Base-by-base conservation (phyloP, 1,140 invertebrate genomes). In the Prorops nasuta region DNA sequence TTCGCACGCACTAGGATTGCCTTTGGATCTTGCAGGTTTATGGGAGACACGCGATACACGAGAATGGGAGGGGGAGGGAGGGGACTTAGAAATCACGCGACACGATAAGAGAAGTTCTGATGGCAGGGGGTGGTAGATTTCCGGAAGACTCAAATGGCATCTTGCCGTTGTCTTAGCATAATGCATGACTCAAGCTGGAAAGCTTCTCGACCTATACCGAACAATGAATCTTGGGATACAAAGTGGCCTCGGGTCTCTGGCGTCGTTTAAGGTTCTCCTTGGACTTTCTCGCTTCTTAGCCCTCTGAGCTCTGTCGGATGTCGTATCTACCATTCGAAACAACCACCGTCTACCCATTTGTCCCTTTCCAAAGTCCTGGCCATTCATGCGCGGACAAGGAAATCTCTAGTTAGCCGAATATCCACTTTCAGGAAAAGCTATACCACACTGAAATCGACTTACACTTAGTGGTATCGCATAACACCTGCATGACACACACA, bases 171-270 rank as follows among this genome's bases (percentile, higher is more conserved):
- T 44, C 47, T 41, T 12, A 43, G 40, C 43, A 61, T 60, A 61
- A 61, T 60, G 51, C 53, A 60, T 53, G 40, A 42, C 54, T 44
- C 46, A 58, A 58, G 48, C 56, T 37, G 32, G 48, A 28, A 49
- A 48, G 52, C 49, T 50, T 38, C 58, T 60, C 39, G 58, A 60
- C 49, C 44, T 54, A 51, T 28, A 49, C 41, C 52, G 58, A 53
- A 62, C 54, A 62, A 57, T 60, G 58, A 62, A 60, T 57, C 60
- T 56, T 50, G 36, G 54, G 42, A 57, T 60, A 62, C 47, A 62
- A 62, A 62, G 54, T 60, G 58, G 50, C 44, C 47, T 35, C 20
- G n/a, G 22, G 35, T 46, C 55, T 56, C 49, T n/a, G n/a, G n/a
- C 44, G 51, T 52, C 31, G 42, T 46, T 54, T 39, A 54, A 54